Percentiles rank a stretch among this genome's conserved stretches.
phyloP scores from a whole-genome alignment of 1,140 invertebrate genomes.

The Acromyrmex heyeri region DNA sequence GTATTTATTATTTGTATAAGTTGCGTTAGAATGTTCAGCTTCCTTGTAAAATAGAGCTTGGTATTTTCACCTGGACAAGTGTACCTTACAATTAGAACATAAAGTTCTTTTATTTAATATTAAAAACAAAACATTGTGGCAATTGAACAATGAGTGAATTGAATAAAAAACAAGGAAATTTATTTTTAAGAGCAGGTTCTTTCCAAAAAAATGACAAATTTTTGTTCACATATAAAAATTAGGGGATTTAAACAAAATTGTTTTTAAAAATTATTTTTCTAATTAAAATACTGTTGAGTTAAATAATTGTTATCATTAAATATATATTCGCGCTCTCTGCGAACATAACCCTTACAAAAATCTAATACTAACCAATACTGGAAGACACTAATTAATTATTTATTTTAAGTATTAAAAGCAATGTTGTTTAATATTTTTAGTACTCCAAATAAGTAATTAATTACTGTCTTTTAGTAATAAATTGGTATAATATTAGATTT shows the following conservation, averaged over 20 bases:
- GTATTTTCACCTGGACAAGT: neutral
- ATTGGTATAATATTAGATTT: too few relatives aligned
- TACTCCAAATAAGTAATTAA: too few relatives aligned
- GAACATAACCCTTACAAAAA: too few relatives aligned
- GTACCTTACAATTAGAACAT: neutral
- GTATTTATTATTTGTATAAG: conserved; percentile 22
- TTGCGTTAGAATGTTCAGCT: conserved; percentile 19
- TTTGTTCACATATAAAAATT: neutral
- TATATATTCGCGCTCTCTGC: too few relatives aligned
- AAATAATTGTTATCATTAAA: neutral
- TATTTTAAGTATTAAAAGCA: too few relatives aligned
- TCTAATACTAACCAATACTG: too few relatives aligned
- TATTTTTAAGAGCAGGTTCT: neutral
- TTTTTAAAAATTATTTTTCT: neutral
- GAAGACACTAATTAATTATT: too few relatives aligned
- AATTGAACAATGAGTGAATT: neutral
- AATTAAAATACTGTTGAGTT: neutral
- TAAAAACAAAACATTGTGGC: neutral
- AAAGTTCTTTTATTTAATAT: neutral
- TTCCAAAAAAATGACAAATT: neutral
- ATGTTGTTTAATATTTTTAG: too few relatives aligned
- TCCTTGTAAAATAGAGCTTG: neutral
- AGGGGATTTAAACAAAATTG: neutral
- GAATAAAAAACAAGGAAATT: neutral
- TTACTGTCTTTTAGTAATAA: too few relatives aligned